Conservation (phyloP, 2,888 invertebrate genomes). For the Hetaerina titia region DNA sequence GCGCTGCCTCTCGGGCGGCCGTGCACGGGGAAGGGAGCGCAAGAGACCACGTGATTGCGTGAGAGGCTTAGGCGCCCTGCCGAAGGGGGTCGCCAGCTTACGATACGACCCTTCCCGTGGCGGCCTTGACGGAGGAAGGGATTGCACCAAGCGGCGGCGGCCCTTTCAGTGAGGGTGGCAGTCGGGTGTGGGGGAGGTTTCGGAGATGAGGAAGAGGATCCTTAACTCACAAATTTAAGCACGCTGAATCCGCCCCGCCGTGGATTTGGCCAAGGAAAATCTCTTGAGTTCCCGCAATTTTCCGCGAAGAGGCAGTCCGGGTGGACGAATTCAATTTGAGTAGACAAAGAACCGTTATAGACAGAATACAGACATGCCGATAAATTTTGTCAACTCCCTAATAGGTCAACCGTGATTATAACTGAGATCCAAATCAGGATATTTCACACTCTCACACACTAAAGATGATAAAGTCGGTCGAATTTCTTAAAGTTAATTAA, state of each 20-base stretch:
- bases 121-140: background rate
- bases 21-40: background rate
- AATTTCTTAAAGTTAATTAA: too few relatives aligned
- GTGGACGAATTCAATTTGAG: background rate
- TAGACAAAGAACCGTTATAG: background rate
- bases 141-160: background rate
- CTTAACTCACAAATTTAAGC: conserved; percentile 15
- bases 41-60: conserved; percentile 49
- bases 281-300: background rate
- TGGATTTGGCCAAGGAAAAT: background rate
- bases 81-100: conserved; percentile 60
- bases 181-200: background rate
- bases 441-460: background rate
- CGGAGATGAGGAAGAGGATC: conserved; percentile 13
- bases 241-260: background rate
- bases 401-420: background rate
- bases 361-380: too few relatives aligned
- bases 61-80: conserved; percentile 57
- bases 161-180: background rate
- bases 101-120: background rate
- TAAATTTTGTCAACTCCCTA: background rate
- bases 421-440: background rate
- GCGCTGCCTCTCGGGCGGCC: conserved; percentile 48
- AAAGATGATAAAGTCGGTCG: background rate
- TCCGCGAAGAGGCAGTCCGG: background rate